phyloP scores from a whole-genome alignment of 2,888 invertebrate species.

The Scaptomyza flava region DNA sequence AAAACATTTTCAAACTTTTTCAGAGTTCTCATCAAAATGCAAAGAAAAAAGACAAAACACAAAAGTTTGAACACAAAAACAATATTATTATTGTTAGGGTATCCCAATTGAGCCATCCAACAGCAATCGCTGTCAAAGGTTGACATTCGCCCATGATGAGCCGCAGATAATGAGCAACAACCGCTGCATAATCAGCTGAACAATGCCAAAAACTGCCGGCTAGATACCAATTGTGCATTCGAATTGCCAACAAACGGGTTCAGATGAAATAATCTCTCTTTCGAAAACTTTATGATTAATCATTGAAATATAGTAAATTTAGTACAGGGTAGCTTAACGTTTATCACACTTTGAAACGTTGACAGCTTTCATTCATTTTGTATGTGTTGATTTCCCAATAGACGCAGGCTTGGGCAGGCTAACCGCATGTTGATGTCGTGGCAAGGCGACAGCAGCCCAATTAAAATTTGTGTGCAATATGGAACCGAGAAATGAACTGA shows the following conservation, averaged over 20 bases:
- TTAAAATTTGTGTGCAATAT: conserved; percentile 16
- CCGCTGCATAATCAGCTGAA: conserved; percentile 17
- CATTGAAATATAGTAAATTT: no score
- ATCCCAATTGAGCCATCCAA: background rate
- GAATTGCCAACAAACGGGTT: no score
- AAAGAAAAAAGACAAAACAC: background rate
- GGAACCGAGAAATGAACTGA: background rate
- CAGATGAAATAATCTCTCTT: no score
- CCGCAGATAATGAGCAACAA: conserved; percentile 25
- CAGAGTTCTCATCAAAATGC: background rate
- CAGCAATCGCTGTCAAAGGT: conserved; percentile 6
- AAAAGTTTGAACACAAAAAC: background rate
- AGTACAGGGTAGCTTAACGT: conserved; percentile 9
- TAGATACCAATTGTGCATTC: conserved; percentile 12
- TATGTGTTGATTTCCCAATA: conserved; percentile 43
- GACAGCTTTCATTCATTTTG: background rate
- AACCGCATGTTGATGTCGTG: background rate
- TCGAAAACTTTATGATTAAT: no score
- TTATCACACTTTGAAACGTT: background rate
- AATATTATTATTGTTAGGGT: background rate
- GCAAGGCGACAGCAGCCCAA: conserved; percentile 7
- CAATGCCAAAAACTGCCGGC: background rate
- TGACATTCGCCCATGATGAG: conserved; percentile 7
- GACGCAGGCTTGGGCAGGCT: conserved; percentile 8
- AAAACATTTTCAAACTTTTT: no score